Conservation (phyloP, 2,797 vertebrate species). For the Clangula hyemalis region DNA sequence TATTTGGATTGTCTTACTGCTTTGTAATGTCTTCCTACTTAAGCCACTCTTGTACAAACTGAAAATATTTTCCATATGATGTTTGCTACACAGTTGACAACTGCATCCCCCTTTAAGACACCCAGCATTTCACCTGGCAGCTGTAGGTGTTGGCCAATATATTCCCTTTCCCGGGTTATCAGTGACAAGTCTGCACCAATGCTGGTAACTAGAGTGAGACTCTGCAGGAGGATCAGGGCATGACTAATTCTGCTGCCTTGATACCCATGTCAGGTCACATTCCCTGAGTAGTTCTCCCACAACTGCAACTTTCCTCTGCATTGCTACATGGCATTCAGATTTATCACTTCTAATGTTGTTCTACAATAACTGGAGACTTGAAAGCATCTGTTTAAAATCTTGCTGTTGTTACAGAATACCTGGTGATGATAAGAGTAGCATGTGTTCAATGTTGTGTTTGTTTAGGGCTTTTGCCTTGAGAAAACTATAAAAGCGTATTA, state of each 20-base stretch:
- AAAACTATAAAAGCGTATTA: neutral
- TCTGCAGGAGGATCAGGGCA: neutral
- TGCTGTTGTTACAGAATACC: neutral
- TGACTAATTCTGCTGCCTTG: neutral
- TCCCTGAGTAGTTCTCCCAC: neutral
- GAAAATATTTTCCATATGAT: neutral
- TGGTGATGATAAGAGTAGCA: neutral
- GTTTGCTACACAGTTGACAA: neutral
- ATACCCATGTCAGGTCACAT: neutral
- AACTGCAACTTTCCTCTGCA: neutral
- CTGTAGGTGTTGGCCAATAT: neutral
- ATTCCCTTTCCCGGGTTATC: neutral
- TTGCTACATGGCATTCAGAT: neutral
- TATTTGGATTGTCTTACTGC: neutral
- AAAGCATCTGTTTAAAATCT: conserved; percentile 1
- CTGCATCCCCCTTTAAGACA: neutral
- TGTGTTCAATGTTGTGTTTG: neutral
- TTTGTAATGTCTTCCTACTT: neutral
- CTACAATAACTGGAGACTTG: neutral
- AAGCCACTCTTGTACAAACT: neutral
- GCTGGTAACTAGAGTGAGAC: neutral
- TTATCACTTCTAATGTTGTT: neutral
- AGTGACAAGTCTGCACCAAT: neutral
- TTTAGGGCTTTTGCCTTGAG: neutral
- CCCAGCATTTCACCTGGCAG: neutral